Conservation (phyloP, 2,888 invertebrate genomes). For the Drosophila mulleri region DNA sequence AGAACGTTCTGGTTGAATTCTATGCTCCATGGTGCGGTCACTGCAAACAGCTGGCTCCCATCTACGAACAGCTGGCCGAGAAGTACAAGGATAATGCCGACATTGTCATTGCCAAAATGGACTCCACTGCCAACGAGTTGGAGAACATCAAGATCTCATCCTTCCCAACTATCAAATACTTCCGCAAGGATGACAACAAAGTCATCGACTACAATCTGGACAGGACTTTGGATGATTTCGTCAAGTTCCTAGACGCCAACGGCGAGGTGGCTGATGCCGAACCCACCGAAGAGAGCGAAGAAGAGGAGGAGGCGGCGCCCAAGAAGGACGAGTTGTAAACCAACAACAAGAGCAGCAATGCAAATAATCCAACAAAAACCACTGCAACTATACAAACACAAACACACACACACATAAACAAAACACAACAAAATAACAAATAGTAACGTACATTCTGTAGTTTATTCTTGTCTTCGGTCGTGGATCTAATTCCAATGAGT, state of each 20-base stretch:
- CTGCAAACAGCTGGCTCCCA: conserved; percentile 98
- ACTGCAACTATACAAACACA: conserved; percentile 43
- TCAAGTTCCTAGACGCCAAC: conserved; percentile 96
- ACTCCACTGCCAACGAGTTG: conserved; percentile 98
- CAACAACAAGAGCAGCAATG: conserved; percentile 39
- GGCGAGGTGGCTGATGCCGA: conserved; percentile 90
- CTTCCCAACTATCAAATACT: conserved; percentile 97
- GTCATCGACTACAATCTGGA: conserved; percentile 97
- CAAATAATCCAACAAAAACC: conserved; percentile 53
- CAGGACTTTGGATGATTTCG: conserved; percentile 95
- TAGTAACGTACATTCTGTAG: conserved; percentile 80
- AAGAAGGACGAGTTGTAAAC: conserved; percentile 85
- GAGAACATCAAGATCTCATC: conserved; percentile 97
- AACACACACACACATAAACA: conserved; percentile 26
- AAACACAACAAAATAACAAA: conserved; percentile 49
- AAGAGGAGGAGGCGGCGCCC: conserved; percentile 82
- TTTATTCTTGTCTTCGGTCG: conserved; percentile 63
- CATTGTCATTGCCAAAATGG: conserved; percentile 98
- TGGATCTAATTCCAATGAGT: conserved; percentile 63
- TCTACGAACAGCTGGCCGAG: conserved; percentile 98
- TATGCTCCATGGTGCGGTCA: conserved; percentile 99
- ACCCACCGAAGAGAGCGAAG: conserved; percentile 75
- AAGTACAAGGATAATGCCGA: conserved; percentile 93
- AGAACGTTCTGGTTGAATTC: conserved; percentile 99
- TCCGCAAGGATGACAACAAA: conserved; percentile 95